Conservation (phyloP, 64 coral and sea anemone genomes). For the Anthopleura sola region DNA sequence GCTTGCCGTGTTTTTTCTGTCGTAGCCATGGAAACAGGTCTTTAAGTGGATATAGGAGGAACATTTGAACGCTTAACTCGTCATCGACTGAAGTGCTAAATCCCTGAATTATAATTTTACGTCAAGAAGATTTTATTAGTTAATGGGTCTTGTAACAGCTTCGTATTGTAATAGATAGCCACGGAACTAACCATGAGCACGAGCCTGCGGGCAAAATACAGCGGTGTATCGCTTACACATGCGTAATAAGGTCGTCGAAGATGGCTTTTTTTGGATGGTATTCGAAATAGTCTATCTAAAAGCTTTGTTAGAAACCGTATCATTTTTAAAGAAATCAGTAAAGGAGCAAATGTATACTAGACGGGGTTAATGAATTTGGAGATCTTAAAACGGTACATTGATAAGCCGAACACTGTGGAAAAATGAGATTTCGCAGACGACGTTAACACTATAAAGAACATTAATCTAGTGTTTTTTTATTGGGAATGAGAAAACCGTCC, state of each 20-base stretch:
- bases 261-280: neutral
- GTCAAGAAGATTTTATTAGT: neutral
- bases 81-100: neutral
- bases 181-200: neutral
- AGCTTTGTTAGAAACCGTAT: no score
- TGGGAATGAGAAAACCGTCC: no score
- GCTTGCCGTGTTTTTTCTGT: neutral
- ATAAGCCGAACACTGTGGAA: no score
- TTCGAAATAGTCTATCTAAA: neutral
- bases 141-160: neutral
- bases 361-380: no score
- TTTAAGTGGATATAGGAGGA: neutral
- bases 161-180: neutral
- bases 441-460: no score
- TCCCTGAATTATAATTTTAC: conserved; percentile 4
- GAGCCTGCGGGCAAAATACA: neutral
- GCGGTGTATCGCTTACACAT: neutral
- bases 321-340: no score
- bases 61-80: neutral
- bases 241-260: neutral
- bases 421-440: no score
- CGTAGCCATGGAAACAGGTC: neutral
- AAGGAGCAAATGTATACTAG: no score
- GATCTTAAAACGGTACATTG: no score
- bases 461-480: no score